Evolutionary conservation across 2,113 vertebrate genomes (phyloP).

Genomic region (Seriola quinqueradiata): DNA sequence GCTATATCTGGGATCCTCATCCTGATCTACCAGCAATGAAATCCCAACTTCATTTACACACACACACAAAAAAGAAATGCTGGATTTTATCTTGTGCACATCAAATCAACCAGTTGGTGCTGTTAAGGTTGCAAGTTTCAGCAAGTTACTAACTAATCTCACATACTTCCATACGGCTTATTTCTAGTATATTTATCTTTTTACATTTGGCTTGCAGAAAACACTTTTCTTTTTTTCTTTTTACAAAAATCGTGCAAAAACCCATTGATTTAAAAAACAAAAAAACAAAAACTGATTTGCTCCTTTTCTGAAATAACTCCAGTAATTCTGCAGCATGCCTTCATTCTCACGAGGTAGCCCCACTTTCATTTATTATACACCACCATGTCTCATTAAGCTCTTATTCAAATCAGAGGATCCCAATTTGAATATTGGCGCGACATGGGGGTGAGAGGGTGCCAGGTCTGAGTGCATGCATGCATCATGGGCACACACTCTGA

Average conservation of each 20-base stretch:
- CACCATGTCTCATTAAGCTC: constrained; percentile 71
- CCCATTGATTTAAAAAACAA: neutral
- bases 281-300: neutral
- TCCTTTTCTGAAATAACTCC: constrained; percentile 25
- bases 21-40: neutral
- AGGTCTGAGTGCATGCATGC: constrained; percentile 14
- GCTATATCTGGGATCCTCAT: neutral
- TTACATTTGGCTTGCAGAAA: too few relatives aligned
- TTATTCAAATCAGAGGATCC: constrained; percentile 59
- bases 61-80: neutral
- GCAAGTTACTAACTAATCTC: neutral
- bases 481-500: constrained; percentile 5
- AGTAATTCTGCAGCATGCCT: constrained; percentile 35
- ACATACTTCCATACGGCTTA: neutral
- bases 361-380: constrained; percentile 63
- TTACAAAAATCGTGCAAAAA: neutral
- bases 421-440: constrained; percentile 80
- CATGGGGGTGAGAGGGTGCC: constrained; percentile 53
- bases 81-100: neutral
- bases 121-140: neutral
- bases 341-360: constrained; percentile 14
- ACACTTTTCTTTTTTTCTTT: too few relatives aligned
- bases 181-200: too few relatives aligned
- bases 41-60: neutral
- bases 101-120: neutral